Evolutionary conservation across 2,888 invertebrate species (phyloP), one percentile per base, ranked within the genome.

Genomic region (Pollenia griseotomentosa): DNA sequence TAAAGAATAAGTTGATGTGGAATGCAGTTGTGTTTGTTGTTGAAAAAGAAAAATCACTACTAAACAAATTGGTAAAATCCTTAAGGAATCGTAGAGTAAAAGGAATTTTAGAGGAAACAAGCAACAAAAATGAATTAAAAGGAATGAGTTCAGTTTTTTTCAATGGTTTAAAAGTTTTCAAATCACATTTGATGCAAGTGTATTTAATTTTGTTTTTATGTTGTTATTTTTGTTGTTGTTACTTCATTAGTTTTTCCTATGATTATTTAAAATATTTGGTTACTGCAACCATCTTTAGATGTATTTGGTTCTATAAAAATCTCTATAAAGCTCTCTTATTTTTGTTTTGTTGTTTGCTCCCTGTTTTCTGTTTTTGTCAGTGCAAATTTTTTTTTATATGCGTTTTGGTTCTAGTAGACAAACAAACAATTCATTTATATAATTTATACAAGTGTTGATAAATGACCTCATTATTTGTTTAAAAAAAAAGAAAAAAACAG

Each of bases 111-210:
- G 42, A 8, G n/a, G 44, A 66, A 9, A 19, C 12, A 8, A 51
- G 16, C 42, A 33, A 16, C 11, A 19, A 70, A 57, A 44, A 1
- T 48, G 16, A 59, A 33, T 59, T 12, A 33, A 14, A 9, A 51
- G 19, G 6, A 16, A 7, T 55, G 44, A 48, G 46, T 33, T 48
- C 40, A 66, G 23, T 59, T 48, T 68, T 48, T 42, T n/a, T 12
- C 74, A 82, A 65, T 63, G 23, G 23, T 57, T 82, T 73, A 48
- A 55, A 59, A 73, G 19, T 80, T 83, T 70, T 65, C 19, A 65
- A 83, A 79, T 83, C 63, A 65, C 71, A 48, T 79, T 79, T 79
- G 74, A 65, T 57, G n/a, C 68, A 71, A 71, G 51, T 80, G 51
- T 46, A 79, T 74, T 79, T 63, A 73, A 66, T 16, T 61, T 71